phyloP scores from a whole-genome alignment of 2,888 invertebrate genomes.

The Dicranocentrus wangi region DNA sequence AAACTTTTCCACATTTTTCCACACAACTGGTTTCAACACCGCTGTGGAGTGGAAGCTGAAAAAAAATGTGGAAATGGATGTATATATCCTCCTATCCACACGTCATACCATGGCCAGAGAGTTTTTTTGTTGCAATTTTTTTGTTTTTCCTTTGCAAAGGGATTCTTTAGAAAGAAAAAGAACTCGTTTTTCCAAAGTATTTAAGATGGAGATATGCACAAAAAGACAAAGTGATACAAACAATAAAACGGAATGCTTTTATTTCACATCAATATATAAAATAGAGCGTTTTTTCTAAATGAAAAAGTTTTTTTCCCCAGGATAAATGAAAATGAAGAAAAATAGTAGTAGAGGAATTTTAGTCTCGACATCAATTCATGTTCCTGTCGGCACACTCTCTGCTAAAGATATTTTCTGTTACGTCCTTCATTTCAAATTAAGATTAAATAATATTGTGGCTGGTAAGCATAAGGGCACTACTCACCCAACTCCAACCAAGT shows the following conservation, averaged over 20 bases:
- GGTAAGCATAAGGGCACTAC: no score
- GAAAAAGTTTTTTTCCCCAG: slow-evolving; percentile 6
- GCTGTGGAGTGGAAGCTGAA: not conserved
- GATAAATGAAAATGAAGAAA: not conserved
- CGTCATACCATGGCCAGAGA: no score
- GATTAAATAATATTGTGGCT: not conserved
- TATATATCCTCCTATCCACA: no score
- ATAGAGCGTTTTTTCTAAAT: not conserved
- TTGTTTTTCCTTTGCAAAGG: not conserved
- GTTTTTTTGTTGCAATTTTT: slow-evolving; percentile 3
- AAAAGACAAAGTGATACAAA: not conserved
- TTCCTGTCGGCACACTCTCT: no score
- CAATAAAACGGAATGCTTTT: not conserved
- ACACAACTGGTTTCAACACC: slow-evolving; percentile 44
- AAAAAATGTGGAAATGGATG: not conserved
- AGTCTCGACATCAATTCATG: no score
- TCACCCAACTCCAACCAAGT: no score
- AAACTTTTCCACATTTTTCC: slow-evolving; percentile 36
- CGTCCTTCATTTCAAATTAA: no score
- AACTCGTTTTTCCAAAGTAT: slow-evolving; percentile 15
- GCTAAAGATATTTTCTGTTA: no score
- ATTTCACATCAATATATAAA: not conserved
- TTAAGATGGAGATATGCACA: slow-evolving; percentile 3
- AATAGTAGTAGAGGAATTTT: not conserved
- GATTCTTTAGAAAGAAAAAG: slow-evolving; percentile 4